A percentile compares a stretch with the other conserved stretches of the same genome.
These are phyloP conservation scores for Grallaria varia DNA, from an alignment of 2,113 vertebrate species.

Conservation along the genomic window DNA sequence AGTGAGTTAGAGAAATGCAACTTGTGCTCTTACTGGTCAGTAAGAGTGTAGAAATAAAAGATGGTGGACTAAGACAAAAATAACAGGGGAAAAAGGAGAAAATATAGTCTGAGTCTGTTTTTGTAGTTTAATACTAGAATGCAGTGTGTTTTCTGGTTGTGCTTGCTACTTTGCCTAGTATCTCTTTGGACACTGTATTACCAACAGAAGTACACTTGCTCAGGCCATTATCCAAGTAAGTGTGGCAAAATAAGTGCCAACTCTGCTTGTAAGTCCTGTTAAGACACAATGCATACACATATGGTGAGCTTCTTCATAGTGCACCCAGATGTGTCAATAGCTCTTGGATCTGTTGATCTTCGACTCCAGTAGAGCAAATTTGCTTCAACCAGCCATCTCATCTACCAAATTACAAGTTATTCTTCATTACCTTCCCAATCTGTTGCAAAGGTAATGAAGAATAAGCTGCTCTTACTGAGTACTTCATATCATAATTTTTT, in stretches of 20 bases:
- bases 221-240: not conserved
- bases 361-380: not conserved
- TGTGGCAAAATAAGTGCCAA: not conserved
- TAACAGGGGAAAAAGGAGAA: not conserved
- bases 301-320: not conserved
- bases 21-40: not conserved
- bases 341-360: not conserved
- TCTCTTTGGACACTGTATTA: not conserved
- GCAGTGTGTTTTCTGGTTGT: not conserved
- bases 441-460: not conserved
- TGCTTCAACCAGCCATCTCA: not conserved
- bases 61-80: not conserved
- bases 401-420: not conserved
- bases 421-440: not conserved
- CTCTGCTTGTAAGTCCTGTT: not conserved
- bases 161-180: not conserved
- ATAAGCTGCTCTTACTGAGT: not conserved
- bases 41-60: not conserved
- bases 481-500: not conserved
- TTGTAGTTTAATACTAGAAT: not conserved
- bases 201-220: not conserved
- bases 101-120: not conserved
- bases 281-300: not conserved
- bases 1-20: not conserved
- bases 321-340: not conserved